Base-by-base conservation (phyloP, 2,888 invertebrate genomes). In the Mamestra brassicae region DNA sequence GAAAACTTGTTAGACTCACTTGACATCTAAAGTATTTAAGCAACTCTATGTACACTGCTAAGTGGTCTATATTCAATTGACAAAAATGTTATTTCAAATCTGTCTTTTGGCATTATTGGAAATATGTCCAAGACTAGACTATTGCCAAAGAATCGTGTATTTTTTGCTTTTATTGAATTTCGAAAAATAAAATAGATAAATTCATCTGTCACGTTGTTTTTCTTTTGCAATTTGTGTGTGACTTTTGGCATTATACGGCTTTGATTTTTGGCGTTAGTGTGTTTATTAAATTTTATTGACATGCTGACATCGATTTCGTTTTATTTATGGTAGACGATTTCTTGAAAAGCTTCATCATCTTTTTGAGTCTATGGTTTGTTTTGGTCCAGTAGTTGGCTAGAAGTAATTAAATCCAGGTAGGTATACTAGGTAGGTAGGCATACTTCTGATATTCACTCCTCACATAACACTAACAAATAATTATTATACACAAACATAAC, bases 41-140 rank as follows among this genome's bases (percentile, higher is more conserved):
- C 4, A 69, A 52, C 6, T 17, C 65, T 63, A 11, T 13, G 10
- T 15, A 13, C n/a, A n/a, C 8, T 60, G 26, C n/a, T n/a, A 75
- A 71, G 80, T 80, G 50, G 4, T 50, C 4, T 17, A 52, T 57
- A 80, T 38, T 42, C 13, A 50, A 15, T 65, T 34, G n/a, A 77
- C 11, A 58, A 82, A 52, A 63, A 54, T 50, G 4, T 34, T 63
- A 58, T 69, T 62, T 69, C 50, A 81, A 65, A 58, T 65, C 34
- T 79, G 71, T 83, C 78, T 55, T 54, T 17, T 60, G 38, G 38
- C 17, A 70, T 87, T 87, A 87, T 85, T 79, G 86, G 75, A 82
- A 85, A 81, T 61, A 38, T 81, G 82, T 87, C 69, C 8, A 34
- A 57, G 36, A 26, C 71, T 54, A 55, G 64, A 63, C 63, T 17